Percentiles rank a stretch among this genome's conserved stretches.
These are phyloP conservation scores for Cyrtodaria siliqua DNA, from an alignment of 2,888 invertebrate species.

Conservation along the genomic window DNA sequence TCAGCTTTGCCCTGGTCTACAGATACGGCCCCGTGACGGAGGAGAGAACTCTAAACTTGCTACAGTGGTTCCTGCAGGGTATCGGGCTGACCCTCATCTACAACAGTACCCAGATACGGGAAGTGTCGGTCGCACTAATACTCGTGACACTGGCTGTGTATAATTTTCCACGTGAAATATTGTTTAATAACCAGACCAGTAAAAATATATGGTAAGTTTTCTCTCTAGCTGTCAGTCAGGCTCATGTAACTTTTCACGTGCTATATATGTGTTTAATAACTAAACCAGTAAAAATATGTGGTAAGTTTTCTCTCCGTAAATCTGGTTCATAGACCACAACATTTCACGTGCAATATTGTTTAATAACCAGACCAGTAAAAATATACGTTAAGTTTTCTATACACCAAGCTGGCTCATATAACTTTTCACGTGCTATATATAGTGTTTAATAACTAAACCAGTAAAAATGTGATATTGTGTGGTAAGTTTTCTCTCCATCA, in stretches of 20 bases:
- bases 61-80: conserved; percentile 95
- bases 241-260: no score
- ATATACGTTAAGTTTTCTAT: conserved; percentile 58
- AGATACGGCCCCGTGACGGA: conserved; percentile 95
- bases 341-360: conserved; percentile 68
- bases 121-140: conserved; percentile 91
- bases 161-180: conserved; percentile 70
- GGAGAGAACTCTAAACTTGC: conserved; percentile 93
- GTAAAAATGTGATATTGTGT: no score
- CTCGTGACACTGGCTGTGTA: conserved; percentile 85
- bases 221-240: no score
- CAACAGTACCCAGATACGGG: conserved; percentile 92
- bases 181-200: conserved; percentile 34
- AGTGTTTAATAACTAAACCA: no score
- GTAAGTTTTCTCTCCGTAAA: no score
- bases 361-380: conserved; percentile 34
- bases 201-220: conserved; percentile 57
- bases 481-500: no score
- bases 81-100: conserved; percentile 91
- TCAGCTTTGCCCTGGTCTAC: conserved; percentile 93
- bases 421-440: no score
- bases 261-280: no score
- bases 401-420: no score
- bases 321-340: no score
- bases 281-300: no score